Evolutionary conservation across 1,140 invertebrate species (phyloP).

Genomic region (Sitophilus oryzae): DNA sequence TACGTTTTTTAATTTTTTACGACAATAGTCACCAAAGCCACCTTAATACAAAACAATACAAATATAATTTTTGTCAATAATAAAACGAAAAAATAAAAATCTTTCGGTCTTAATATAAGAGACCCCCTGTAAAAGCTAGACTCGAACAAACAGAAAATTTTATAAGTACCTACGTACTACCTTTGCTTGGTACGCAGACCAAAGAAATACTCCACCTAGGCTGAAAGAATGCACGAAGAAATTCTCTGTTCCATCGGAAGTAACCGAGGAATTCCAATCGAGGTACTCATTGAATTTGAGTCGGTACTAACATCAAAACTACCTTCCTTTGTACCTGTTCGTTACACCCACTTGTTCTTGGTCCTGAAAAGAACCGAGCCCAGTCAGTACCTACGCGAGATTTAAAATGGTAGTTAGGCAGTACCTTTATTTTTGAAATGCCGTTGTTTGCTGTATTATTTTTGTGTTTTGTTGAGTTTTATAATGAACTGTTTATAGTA

Average conservation of each 20-base stretch:
- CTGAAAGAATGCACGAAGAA: constrained; percentile 33
- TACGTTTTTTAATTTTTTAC: too few species aligned
- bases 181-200: constrained; percentile 27
- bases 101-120: too few species aligned
- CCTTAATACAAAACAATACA: too few species aligned
- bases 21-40: too few species aligned
- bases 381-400: constrained; percentile 17
- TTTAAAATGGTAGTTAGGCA: constrained; percentile 5
- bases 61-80: too few species aligned
- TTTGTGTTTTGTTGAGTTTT: constrained; percentile 12
- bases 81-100: constrained; percentile 2
- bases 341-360: constrained; percentile 38
- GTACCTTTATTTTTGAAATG: constrained; percentile 13
- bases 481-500: background rate
- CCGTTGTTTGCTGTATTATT: background rate
- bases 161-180: constrained; percentile 24
- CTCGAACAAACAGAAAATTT: constrained; percentile 26
- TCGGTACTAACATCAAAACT: constrained; percentile 27
- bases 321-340: constrained; percentile 34
- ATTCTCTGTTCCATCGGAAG: constrained; percentile 31
- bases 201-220: constrained; percentile 14
- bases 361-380: constrained; percentile 16
- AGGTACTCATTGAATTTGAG: too few species aligned
- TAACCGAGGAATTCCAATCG: constrained; percentile 35
- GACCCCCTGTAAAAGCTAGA: constrained; percentile 18